Conservation (phyloP, 2,113 vertebrate species). For the Sialia sialis region DNA sequence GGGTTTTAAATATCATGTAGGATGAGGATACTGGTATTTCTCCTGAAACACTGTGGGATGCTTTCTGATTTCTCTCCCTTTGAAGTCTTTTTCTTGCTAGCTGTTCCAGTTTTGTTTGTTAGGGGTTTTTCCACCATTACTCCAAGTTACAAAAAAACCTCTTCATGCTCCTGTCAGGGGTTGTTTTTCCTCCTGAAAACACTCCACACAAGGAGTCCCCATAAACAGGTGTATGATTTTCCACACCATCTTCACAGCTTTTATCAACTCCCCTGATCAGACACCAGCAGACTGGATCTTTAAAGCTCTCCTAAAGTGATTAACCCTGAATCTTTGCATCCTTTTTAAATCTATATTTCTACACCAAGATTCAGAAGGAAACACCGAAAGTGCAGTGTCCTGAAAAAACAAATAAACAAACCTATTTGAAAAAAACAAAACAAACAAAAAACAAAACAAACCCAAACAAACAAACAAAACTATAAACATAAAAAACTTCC, state of each 20-base stretch:
- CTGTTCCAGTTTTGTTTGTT: neutral
- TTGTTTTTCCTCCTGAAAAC: neutral
- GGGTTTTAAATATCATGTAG: neutral
- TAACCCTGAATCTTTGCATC: neutral
- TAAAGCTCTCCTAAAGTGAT: neutral
- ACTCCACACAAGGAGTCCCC: neutral
- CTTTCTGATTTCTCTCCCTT: neutral
- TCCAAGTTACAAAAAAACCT: neutral
- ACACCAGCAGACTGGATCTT: neutral
- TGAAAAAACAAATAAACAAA: too few species aligned
- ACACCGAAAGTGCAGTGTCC: neutral
- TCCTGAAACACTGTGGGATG: neutral
- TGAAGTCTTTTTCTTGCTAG: neutral
- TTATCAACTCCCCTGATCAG: accelerated
- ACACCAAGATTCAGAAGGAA: neutral
- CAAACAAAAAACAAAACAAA: too few species aligned
- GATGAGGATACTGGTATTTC: neutral
- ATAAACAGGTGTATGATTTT: neutral
- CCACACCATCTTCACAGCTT: neutral
- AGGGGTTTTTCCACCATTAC: neutral
- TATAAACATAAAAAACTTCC: neutral
- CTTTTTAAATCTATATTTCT: neutral
- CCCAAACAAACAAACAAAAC: too few species aligned
- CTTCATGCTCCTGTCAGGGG: neutral
- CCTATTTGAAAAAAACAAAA: too few species aligned